Evolutionary conservation across 2,888 invertebrate genomes (phyloP), one percentile per base, ranked within the genome.

Genomic region (Listrodromus nycthemerus): DNA sequence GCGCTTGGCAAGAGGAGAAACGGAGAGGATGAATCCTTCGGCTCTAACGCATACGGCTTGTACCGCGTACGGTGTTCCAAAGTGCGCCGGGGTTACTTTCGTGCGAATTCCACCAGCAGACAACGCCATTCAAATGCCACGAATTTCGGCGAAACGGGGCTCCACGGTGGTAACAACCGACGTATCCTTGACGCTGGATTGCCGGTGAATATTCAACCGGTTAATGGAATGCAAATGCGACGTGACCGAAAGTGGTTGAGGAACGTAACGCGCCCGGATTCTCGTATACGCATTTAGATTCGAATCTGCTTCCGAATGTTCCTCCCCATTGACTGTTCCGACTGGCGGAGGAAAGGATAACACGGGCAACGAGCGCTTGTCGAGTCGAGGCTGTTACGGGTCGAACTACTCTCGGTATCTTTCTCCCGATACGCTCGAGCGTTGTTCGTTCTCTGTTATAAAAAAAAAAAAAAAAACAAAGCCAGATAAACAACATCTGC

Each of bases 151-250:
- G 50, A 21, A 63, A 30, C 61, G 61, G 21, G 37, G 50, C 41
- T 75, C 7, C 37, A 63, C 45, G 30, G 65, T 21, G 16, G 33
- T 21, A 33, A 48, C 61, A 16, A 41, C 33, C 27, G 37, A 65
- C 65, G 71, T 67, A 67, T 73, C 75, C 41, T 82, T 82, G 79
- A 82, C 65, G 73, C 69, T 66, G 83, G 73, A 80, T 83, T 82
- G 74, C 73, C 86, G 58, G 86, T 85, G 85, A 87, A 87, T 87
- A 87, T 87, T 87, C 86, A 87, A 87, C 84, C 85, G 80, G 83
- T 83, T 87, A 87, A 87, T 87, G 87, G 87, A 87, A 87, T 87
- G 87, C 85, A 87, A 87, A 87, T 87, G 66, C 55, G 63, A 67
- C 79, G 85, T 82, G 80, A 79, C 85, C 85, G 82, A 87, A 86